phyloP scores from a whole-genome alignment of 2,797 vertebrate genomes.

The Premnoplex brunnescens region DNA sequence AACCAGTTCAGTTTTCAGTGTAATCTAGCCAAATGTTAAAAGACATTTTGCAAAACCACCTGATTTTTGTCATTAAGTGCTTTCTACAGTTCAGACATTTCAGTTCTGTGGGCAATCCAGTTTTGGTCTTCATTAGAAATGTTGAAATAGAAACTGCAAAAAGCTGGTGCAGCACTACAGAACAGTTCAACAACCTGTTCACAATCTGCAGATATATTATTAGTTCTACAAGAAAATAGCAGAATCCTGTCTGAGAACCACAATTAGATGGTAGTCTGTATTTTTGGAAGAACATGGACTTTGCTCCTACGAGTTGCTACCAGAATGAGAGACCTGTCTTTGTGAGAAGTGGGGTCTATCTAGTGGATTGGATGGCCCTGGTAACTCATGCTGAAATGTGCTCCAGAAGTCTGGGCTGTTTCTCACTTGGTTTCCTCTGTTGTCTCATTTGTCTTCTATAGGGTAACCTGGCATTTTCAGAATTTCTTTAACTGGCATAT shows the following conservation, averaged over 20 bases:
- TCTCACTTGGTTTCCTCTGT: neutral
- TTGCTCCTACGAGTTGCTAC: neutral
- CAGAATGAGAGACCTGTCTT: neutral
- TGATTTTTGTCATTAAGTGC: neutral
- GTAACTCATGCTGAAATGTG: neutral
- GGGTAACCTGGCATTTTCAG: neutral
- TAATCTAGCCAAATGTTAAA: neutral
- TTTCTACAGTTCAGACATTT: neutral
- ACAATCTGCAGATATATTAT: neutral
- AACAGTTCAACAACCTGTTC: conserved; percentile 7
- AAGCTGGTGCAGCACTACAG: neutral
- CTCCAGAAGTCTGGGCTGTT: neutral
- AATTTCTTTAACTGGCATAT: neutral
- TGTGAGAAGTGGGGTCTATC: neutral
- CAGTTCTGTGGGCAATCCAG: neutral
- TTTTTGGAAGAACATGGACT: neutral
- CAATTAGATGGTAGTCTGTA: neutral
- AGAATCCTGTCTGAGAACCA: neutral
- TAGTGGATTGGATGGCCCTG: neutral
- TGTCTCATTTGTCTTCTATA: neutral
- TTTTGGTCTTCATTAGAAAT: neutral
- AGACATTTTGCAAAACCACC: neutral
- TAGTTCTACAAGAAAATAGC: neutral
- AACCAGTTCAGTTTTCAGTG: neutral
- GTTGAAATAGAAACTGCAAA: neutral